Base-by-base conservation (phyloP, 2,888 invertebrate species). In the Ernsta delagoae region DNA sequence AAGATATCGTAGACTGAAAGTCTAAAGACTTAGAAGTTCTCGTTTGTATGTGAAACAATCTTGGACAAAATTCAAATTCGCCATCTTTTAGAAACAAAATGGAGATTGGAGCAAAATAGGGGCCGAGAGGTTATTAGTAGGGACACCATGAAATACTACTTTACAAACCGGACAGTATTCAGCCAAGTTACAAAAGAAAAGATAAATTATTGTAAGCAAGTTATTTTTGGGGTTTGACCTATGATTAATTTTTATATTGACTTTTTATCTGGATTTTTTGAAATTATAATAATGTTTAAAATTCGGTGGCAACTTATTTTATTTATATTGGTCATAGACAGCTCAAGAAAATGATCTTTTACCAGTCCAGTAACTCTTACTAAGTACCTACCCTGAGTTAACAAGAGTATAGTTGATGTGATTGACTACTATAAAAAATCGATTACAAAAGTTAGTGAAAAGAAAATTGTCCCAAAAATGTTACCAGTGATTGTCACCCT, bases 31-130 rank as follows among this genome's bases (percentile, higher is more conserved):
- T 53, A 53, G 50, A 62, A 62, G 56, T 48, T 43, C 61, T 61
- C 56, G 61, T 68, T 68, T 62, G 48, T 62, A 57, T 68, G 62
- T 61, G 62, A 50, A 68, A 62, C 68, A 68, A 68, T 68, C 39
- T 68, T 39, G 57, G 68, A 68, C 68, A 50, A 62, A 68, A 62
- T 62, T 57, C 67, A 68, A 62, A 36, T 67, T 50, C 39, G 57
- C 48, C 62, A 57, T 68, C 68, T 62, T 61, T 48, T 24, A 7
- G 62, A 57, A 68, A 62, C 56, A 62, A 62, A 62, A 68, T 68
- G 56, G 45, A 62, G 39, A 62, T 45, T 68, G 68, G 61, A 48
- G 48, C 57, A 48, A 68, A 62, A 31, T 48, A 57, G 56, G 45
- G 61, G 57, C 68, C 68, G 31, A 68, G 56, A 68, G 62, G 62